Conservation (phyloP, 2,113 vertebrate genomes). For the Xenus cinereus region DNA sequence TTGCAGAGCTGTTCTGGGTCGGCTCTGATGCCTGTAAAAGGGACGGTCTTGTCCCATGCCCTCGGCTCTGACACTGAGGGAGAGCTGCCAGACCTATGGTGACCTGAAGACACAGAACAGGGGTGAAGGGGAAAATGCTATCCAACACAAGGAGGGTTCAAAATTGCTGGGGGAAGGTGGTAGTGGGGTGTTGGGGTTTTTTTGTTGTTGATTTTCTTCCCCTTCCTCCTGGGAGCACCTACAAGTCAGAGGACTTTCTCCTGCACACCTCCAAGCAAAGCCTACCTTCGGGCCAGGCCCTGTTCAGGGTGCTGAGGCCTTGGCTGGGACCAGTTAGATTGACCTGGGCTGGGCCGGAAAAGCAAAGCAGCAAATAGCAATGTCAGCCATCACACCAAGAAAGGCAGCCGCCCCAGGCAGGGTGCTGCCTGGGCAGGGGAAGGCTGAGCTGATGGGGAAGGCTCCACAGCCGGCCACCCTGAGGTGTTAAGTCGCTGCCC, state of each 20-base stretch:
- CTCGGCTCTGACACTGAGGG: rapidly evolving
- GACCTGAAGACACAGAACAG: background rate
- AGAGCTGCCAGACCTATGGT: background rate
- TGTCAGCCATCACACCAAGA: background rate
- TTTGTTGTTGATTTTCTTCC: background rate
- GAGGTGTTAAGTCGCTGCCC: background rate
- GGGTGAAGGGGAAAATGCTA: background rate
- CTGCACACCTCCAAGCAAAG: background rate
- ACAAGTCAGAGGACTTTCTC: background rate
- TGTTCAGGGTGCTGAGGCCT: background rate
- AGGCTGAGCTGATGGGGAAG: rapidly evolving
- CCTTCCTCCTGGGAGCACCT: background rate
- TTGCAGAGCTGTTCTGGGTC: background rate
- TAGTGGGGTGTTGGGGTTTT: no score
- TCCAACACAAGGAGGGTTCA: background rate
- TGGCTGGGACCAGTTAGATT: background rate
- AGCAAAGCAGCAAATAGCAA: background rate
- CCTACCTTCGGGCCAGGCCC: background rate
- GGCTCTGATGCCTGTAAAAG: background rate
- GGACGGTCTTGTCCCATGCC: rapidly evolving
- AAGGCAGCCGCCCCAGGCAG: background rate
- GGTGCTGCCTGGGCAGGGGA: background rate
- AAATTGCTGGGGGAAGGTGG: background rate
- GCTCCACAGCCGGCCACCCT: background rate
- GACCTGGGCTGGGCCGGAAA: background rate